Conservation (phyloP, 2,888 invertebrate genomes). For the Apamea epomidion region DNA sequence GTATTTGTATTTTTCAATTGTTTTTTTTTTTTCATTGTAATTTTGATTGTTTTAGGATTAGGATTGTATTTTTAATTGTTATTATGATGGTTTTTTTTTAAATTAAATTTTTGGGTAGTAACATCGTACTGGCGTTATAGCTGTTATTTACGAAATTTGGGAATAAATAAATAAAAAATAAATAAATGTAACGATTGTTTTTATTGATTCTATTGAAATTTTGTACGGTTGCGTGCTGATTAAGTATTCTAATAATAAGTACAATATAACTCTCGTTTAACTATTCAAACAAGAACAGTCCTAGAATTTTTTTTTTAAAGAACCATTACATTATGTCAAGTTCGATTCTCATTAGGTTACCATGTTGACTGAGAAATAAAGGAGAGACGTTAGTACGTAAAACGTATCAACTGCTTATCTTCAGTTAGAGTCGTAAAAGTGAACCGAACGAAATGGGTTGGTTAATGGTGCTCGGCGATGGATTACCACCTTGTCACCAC, state of each 20-base stretch:
- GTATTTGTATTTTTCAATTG: no score
- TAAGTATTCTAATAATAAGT: not conserved
- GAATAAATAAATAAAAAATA: no score
- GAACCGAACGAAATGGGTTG: constrained; percentile 61
- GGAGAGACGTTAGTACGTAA: constrained; percentile 45
- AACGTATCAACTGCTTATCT: constrained; percentile 64
- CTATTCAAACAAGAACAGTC: not conserved
- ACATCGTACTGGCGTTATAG: no score
- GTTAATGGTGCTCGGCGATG: constrained; percentile 65
- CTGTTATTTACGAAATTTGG: no score
- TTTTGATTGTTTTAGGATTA: no score
- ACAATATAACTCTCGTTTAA: constrained; percentile 1
- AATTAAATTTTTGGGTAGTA: no score
- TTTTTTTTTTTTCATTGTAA: no score
- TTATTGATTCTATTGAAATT: constrained; percentile 36
- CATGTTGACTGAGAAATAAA: constrained; percentile 38
- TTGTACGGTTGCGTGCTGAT: not conserved
- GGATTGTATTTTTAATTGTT: no score
- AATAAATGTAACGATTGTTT: constrained; percentile 34
- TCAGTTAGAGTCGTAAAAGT: constrained; percentile 61
- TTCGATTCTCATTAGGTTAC: constrained; percentile 33
- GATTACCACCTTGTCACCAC: constrained; percentile 60
- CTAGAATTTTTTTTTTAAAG: not conserved
- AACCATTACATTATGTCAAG: not conserved
- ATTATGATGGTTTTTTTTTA: no score